Evolutionary conservation across 2,113 vertebrate species (phyloP), one percentile per base, ranked within the genome.

Genomic region (Neodon shergylaensis): DNA sequence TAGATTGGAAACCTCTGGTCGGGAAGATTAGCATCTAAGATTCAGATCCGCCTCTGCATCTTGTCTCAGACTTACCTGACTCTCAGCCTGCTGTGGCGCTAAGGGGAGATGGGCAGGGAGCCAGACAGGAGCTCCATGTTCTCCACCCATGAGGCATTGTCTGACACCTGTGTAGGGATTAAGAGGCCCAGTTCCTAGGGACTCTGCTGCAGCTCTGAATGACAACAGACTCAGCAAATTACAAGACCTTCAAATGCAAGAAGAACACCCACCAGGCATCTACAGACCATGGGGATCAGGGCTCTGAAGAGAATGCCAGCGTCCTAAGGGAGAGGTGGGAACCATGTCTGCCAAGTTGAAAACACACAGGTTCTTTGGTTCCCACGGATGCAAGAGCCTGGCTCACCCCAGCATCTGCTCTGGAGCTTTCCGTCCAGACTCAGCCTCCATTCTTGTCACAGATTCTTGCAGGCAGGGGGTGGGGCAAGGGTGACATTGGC

Each of bases 101-200:
- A 39, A 83, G 97, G 96, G 95, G 77, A 97, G 83, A 88, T 96
- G 88, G 39, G 85, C 86, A 21, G 31, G 26, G 28, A 98, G 96
- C 96, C 97, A 97, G 91, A 83, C 68, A 83, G 63, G 31, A 85
- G 63, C 63, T 24, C 36, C 7, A 10, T 73, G 91, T 97, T 97
- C 95, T 95, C 97, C 92, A 92, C 96, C 97, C 97, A 36, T 82
- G 74, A 86, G 93, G 92, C 95, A 83, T 96, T 97, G 95, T 96
- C 93, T 96, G 95, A 97, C 97, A 98, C 97, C 94, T 98, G 97
- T 4, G 44, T 65, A 92, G 58, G 95, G 97, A 96, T 98, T 98
- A 98, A 94, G 90, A 70, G 93, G 84, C 61, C 61, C 61, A 96
- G 36, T 52, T 94, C 85, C 47, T 0, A 0, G 86, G 78, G 65